These are phyloP conservation scores for Stigmatopora nigra DNA, from an alignment of 2,113 vertebrate genomes.

Conservation along the genomic window DNA sequence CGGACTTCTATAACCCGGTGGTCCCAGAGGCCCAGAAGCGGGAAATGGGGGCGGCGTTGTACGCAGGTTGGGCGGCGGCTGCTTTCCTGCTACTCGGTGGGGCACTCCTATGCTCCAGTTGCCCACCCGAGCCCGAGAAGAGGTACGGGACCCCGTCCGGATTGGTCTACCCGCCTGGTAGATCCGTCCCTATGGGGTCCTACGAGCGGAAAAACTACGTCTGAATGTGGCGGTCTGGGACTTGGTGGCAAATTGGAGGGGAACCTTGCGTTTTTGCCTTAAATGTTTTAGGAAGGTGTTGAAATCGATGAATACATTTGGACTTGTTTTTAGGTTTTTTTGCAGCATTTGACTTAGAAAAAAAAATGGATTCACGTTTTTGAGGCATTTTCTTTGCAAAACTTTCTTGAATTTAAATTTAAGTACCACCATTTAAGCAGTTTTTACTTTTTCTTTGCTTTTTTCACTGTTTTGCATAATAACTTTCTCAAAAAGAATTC, in stretches of 20 bases:
- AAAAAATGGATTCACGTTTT: too few relatives aligned
- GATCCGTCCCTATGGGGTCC: constrained; percentile 60
- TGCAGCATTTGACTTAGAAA: too few relatives aligned
- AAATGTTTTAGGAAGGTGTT: neutral
- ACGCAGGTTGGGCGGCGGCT: constrained; percentile 84
- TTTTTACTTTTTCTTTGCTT: too few relatives aligned
- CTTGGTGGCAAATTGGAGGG: neutral
- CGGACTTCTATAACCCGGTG: constrained; percentile 77
- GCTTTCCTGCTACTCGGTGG: constrained; percentile 82
- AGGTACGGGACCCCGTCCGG: constrained; percentile 69
- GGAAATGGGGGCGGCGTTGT: constrained; percentile 81
- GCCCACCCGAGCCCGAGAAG: constrained; percentile 73
- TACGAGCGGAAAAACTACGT: constrained; percentile 82
- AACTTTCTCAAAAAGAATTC: too few relatives aligned
- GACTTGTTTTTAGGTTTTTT: too few relatives aligned
- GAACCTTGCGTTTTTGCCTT: neutral
- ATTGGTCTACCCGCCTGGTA: constrained; percentile 73
- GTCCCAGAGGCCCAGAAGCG: constrained; percentile 73
- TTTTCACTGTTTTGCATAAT: too few relatives aligned
- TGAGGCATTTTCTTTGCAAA: too few relatives aligned
- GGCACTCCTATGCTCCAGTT: constrained; percentile 81
- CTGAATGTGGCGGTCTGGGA: constrained; percentile 50
- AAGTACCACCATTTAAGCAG: too few relatives aligned
- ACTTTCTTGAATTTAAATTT: too few relatives aligned
- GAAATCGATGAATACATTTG: neutral